Base-by-base conservation (phyloP, 2,797 vertebrate genomes). In the Aselliscus stoliczkanus region DNA sequence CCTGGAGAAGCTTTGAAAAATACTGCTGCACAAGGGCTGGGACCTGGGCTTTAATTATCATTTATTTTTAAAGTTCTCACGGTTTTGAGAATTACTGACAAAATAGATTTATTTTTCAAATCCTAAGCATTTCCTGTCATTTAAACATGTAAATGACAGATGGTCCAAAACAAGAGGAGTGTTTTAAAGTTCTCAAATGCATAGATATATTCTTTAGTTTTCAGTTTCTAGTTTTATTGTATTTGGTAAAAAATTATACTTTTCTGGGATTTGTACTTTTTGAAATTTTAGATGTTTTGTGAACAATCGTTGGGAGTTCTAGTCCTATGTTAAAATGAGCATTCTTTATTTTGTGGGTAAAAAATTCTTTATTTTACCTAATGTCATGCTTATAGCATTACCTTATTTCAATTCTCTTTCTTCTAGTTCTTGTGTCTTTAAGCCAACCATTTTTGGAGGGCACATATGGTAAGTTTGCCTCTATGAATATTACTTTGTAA, bases 131-230 rank as follows among this genome's bases (percentile, higher is more conserved):
- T 96, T 95, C 80, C 11, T 90, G 1, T 65, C 60, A 76, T 76
- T 96, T 82, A 73, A 95, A 72, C 60, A 69, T 39, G 11, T 58
- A 89, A 95, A 80, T 76, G 27, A 21, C 27, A 90, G 60, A 85
- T 73, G 29, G 90, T 56, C 8, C 73, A 90, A 92, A 82, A 34
- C 1, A 70, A 86, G 5, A 42, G 17, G 18, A n/a, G 0, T 70
- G 27, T 58, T 90, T 94, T 90, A 11, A 90, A 90, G 77, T 84
- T 44, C 31, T 37, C 31, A 70, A 86, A 31, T 60, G 1, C 5
- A 4, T 52, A 23, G n/a, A 14, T 93, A 92, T 83, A 91, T 81
- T 18, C 7, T 90, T 80, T 52, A 34, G 2, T 42, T 62, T 44
- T 85, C 58, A 29, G 4, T 72, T 72, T 90, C n/a, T 73, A 64